Evolutionary conservation across 1,140 invertebrate genomes (phyloP).

Genomic region (Parasteatoda tepidariorum): DNA sequence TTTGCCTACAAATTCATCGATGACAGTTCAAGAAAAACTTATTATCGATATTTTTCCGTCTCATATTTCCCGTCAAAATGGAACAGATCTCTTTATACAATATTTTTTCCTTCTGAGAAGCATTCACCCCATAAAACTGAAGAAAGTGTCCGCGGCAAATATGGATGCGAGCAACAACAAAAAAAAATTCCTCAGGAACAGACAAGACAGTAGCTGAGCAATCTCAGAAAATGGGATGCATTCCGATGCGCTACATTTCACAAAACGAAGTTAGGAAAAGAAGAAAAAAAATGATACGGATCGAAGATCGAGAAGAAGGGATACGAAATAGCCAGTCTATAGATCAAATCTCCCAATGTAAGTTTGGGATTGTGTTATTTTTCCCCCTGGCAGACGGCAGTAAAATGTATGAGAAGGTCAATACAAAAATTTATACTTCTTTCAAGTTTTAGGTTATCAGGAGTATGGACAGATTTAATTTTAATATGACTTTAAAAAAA

Average conservation of each 20-base stretch:
- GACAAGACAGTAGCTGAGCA: not conserved
- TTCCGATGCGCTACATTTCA: constrained; percentile 39
- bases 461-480: no score
- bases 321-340: constrained; percentile 8
- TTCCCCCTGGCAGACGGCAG: not conserved
- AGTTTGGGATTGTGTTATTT: not conserved
- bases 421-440: not conserved
- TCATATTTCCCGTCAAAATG: not conserved
- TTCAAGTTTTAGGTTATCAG: no score
- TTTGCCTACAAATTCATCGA: not conserved
- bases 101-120: no score
- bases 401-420: constrained; percentile 1
- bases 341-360: constrained; percentile 3
- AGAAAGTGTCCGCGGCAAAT: constrained; percentile 1
- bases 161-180: constrained; percentile 1
- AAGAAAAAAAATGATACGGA: constrained; percentile 26
- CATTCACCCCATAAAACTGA: not conserved
- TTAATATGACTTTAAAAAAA: no score
- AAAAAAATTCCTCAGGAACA: not conserved
- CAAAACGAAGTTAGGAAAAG: constrained; percentile 21
- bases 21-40: not conserved
- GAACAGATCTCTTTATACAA: not conserved
- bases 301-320: constrained; percentile 16
- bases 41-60: not conserved
- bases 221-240: constrained; percentile 22